Conservation (phyloP, 1,140 invertebrate species). For the Doryteuthis pealeii region DNA sequence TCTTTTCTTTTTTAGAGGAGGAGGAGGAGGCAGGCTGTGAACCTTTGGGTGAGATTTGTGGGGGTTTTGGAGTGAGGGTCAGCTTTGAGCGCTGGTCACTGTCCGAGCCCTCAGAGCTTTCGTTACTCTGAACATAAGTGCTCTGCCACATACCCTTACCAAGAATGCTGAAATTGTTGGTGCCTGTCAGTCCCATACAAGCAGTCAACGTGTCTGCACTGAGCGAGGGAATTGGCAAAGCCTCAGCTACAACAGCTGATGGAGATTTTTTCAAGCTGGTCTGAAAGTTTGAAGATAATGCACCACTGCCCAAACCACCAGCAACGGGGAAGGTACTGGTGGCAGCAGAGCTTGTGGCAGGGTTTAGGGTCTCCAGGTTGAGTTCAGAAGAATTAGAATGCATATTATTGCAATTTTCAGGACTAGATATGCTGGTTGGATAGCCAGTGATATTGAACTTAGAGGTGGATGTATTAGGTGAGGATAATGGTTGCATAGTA, state of each 20-base stretch:
- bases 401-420: not conserved
- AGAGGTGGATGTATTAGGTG: not conserved
- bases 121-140: not conserved
- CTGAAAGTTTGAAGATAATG: not conserved
- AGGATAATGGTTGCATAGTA: not conserved
- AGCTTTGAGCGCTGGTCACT: slow-evolving; percentile 6
- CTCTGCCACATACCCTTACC: slow-evolving; percentile 10
- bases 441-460: not conserved
- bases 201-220: slow-evolving; percentile 2
- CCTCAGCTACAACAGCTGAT: slow-evolving; percentile 1
- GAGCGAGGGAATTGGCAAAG: not conserved
- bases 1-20: not conserved
- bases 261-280: not conserved
- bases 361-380: not conserved
- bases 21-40: not conserved
- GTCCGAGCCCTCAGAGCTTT: slow-evolving; percentile 5
- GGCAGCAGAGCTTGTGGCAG: not conserved
- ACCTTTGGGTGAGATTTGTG: not conserved
- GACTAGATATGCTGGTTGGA: not conserved
- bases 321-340: not conserved
- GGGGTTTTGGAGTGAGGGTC: not conserved
- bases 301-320: no score
- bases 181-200: slow-evolving; percentile 10
- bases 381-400: not conserved
- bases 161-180: slow-evolving; percentile 11